A percentile compares a stretch with the other conserved stretches of the same genome.
Evolutionary conservation across 2,113 vertebrate genomes (phyloP).

Genomic region (Muscicapa adusta): DNA sequence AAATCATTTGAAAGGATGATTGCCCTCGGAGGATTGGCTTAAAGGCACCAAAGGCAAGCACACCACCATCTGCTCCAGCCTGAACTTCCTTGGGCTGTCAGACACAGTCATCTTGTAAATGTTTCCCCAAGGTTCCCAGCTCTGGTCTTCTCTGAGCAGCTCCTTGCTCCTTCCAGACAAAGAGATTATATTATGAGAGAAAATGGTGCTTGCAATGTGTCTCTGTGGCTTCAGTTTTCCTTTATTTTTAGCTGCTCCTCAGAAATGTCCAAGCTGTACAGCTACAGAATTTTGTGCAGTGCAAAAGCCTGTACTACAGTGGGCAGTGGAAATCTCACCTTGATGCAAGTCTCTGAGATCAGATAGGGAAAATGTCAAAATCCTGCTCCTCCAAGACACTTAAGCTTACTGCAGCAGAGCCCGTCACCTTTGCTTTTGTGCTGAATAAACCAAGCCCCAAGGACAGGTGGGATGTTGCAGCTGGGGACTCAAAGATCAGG

Average conservation of each 20-base stretch:
- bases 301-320: not conserved
- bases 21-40: not conserved
- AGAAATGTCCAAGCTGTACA: not conserved
- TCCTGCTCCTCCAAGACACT: not conserved
- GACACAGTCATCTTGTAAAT: not conserved
- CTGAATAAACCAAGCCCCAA: not conserved
- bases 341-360: not conserved
- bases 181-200: not conserved
- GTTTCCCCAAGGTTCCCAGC: not conserved
- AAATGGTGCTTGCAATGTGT: fast-evolving
- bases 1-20: not conserved
- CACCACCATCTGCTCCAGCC: not conserved
- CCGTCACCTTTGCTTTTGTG: not conserved
- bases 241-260: not conserved
- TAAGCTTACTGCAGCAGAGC: not conserved
- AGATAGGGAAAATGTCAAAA: not conserved
- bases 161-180: not conserved
- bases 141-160: not conserved
- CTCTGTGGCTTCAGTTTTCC: not conserved
- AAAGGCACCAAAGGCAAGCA: not conserved
- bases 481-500: not conserved
- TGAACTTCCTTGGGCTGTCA: not conserved
- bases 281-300: not conserved
- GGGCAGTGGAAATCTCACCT: not conserved
- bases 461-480: not conserved